A percentile compares a stretch with the other conserved stretches of the same genome.
These are phyloP conservation scores for Ephialtes manifestator DNA, from an alignment of 2,888 invertebrate genomes.

Conservation along the genomic window DNA sequence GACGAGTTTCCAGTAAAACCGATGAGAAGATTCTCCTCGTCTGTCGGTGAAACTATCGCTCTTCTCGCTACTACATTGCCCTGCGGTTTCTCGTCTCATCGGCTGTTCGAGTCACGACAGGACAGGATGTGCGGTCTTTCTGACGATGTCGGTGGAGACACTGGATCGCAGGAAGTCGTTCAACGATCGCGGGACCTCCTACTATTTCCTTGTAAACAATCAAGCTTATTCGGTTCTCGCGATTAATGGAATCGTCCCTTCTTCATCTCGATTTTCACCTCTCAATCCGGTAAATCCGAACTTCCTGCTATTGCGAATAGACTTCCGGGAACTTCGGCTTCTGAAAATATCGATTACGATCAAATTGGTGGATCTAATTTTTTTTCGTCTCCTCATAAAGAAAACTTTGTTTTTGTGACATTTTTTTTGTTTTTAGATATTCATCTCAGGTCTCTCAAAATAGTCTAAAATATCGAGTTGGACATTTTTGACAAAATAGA, in stretches of 20 bases:
- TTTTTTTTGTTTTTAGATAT: too few species aligned
- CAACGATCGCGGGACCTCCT: slow-evolving; percentile 67
- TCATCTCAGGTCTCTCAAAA: too few species aligned
- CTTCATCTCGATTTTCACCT: slow-evolving; percentile 31
- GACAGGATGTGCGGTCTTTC: slow-evolving; percentile 62
- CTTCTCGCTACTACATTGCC: slow-evolving; percentile 7
- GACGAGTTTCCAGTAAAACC: slow-evolving; percentile 47
- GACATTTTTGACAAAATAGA: too few species aligned
- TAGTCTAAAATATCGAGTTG: too few species aligned
- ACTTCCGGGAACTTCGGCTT: background rate
- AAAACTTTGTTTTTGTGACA: too few species aligned
- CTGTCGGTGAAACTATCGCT: background rate
- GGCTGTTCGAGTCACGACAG: slow-evolving; percentile 56
- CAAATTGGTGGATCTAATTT: background rate
- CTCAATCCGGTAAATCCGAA: background rate
- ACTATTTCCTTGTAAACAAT: slow-evolving; percentile 73
- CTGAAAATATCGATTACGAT: background rate
- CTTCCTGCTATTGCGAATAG: background rate
- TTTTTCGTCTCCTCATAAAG: too few species aligned
- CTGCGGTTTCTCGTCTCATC: slow-evolving; percentile 44
- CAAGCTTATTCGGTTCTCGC: slow-evolving; percentile 66
- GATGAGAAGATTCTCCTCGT: slow-evolving; percentile 29
- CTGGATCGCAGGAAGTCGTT: slow-evolving; percentile 50
- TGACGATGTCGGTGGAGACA: slow-evolving; percentile 59
- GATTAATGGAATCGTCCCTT: slow-evolving; percentile 56